Evolutionary conservation across 1,140 invertebrate genomes (phyloP).

Genomic region (Zaprionus tsacasi): DNA sequence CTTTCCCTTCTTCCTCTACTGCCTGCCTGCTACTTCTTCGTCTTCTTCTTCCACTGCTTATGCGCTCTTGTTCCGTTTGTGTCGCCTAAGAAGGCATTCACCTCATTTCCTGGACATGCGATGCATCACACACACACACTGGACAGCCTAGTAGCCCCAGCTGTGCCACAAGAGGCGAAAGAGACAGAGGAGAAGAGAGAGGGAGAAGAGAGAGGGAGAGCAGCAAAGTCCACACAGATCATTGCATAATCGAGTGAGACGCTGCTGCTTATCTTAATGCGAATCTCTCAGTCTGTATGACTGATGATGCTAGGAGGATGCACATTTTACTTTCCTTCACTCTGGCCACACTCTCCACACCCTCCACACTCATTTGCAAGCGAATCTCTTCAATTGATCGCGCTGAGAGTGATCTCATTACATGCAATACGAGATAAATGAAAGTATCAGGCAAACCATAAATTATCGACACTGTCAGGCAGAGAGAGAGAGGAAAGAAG

Average conservation of each 20-base stretch:
- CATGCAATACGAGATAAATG: constrained; percentile 29
- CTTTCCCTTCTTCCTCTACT: not conserved
- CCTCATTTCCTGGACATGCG: constrained; percentile 65
- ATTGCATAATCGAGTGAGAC: constrained; percentile 45
- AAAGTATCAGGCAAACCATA: constrained; percentile 27
- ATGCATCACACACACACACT: constrained; percentile 9
- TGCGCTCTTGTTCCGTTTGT: constrained; percentile 48
- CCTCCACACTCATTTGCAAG: constrained; percentile 3
- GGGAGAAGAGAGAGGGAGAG: not conserved
- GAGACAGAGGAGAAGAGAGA: not conserved
- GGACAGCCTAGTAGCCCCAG: constrained; percentile 13
- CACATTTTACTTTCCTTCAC: constrained; percentile 39
- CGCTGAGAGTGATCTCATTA: constrained; percentile 27
- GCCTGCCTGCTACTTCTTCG: constrained; percentile 2
- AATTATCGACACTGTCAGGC: constrained; percentile 1
- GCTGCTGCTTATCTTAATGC: constrained; percentile 45
- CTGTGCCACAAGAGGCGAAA: constrained; percentile 9
- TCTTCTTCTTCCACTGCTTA: constrained; percentile 12
- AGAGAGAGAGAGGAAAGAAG: not conserved
- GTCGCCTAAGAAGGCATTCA: constrained; percentile 72
- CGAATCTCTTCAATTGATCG: constrained; percentile 37
- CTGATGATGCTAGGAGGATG: constrained; percentile 44
- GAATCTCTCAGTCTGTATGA: constrained; percentile 41
- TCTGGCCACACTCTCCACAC: not conserved
- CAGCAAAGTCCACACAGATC: constrained; percentile 15